Base-by-base conservation (phyloP, 2,797 vertebrate species). In the Pseudopleuronectes americanus region DNA sequence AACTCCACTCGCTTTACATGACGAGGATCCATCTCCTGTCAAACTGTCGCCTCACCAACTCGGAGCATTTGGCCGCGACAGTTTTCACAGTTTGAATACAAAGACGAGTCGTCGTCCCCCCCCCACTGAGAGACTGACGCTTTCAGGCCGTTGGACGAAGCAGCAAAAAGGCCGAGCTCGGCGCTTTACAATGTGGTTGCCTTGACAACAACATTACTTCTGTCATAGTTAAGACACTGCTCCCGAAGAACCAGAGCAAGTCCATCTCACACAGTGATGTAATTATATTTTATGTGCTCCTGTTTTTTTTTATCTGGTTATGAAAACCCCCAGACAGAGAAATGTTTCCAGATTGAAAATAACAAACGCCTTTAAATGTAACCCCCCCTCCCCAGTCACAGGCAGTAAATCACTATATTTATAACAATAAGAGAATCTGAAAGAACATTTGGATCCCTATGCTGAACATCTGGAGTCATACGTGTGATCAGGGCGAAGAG, bases 201-300 rank as follows among this genome's bases (percentile, higher is more conserved):
- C 81, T 53, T 78, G 77, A 83, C 76, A 78, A 87, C 84, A 71
- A 45, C 58, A 77, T 70, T 47, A 72, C 59, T 62, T 63, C 33
- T 4, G 54, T 65, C 52, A 45, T 48, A 63, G 48, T 47, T 55
- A 60, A 65, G 70, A 61, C 21, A 17, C 61, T 3, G 23, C 14
- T 14, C 13, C 13, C 8, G 41, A 63, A 38, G 56, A 12, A 12
- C 19, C 51, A 3, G 33, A n/a, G 57, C 64, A 33, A 38, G 56
- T 31, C 48, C 49, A 57, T 71, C 57, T 45, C 33, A 62, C 43
- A 53, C 22, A 57, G 9, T 10, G 45, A 41, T 13, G 21, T 41
- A 49, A 77, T 65, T 41, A 38, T 62, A 49, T 59, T 65, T 6
- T 41, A 55, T 22, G 3, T 24, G 17, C 49, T 56, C 47, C 36